These are phyloP conservation scores for Megathymus violae DNA, from an alignment of 1,140 invertebrate species.

Conservation along the genomic window DNA sequence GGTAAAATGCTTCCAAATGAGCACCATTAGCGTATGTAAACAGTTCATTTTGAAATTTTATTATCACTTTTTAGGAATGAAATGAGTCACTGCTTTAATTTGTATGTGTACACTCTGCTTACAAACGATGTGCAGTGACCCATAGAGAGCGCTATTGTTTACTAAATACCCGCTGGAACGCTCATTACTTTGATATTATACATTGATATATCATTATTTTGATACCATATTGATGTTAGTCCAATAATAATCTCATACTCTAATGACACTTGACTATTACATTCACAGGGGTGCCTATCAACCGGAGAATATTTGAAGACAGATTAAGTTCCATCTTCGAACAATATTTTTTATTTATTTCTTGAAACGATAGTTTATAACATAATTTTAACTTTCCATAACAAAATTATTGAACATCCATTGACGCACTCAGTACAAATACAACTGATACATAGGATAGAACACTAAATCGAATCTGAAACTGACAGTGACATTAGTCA, in stretches of 20 bases:
- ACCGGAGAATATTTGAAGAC: no score
- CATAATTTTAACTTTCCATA: no score
- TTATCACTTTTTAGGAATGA: constrained; percentile 17
- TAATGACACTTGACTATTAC: background rate
- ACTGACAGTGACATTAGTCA: no score
- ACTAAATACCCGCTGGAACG: constrained; percentile 13
- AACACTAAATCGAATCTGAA: no score
- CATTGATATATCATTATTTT: no score
- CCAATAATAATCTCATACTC: background rate
- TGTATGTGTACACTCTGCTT: background rate
- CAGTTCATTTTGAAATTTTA: constrained; percentile 42
- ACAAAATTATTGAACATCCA: background rate
- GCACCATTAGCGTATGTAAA: constrained; percentile 39
- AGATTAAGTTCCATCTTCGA: no score
- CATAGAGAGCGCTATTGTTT: constrained; percentile 23
- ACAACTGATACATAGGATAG: no score
- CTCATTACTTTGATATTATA: constrained; percentile 2
- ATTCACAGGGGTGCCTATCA: no score
- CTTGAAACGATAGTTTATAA: no score
- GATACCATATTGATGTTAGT: background rate
- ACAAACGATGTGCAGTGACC: constrained; percentile 7
- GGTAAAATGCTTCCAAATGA: constrained; percentile 60
- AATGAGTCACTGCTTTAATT: background rate
- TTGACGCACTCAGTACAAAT: no score
- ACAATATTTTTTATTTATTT: no score